Base-by-base conservation (phyloP, 2,113 vertebrate species). In the Ameiurus melas region DNA sequence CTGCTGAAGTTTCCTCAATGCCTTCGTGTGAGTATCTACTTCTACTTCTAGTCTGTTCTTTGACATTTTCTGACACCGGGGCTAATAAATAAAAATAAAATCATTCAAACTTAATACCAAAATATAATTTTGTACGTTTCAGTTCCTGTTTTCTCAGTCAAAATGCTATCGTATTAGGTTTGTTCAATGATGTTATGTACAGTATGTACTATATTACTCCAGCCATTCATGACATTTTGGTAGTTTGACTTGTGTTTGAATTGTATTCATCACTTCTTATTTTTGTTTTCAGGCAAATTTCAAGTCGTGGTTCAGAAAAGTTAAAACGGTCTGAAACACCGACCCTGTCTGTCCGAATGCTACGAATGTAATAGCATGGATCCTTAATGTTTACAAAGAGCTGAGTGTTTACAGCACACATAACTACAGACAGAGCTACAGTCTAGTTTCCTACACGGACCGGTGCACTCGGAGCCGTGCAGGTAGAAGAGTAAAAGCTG, bases 1-100 rank as follows among this genome's bases (percentile, higher is more conserved):
- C 96, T 22, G 96, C 97, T 3, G 96, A 97, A 3, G 95, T 96
- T 84, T 93, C 96, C 3, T 81, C 93, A 85, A 95, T 97, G 96
- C 97, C 97, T 0, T 94, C 95, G 55, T 97, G 97, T 97, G 92
- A 97, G 97, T 96, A 22, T 87, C 39, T 60, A 14, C 78, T 39
- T 43, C 19, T 43, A 3, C 13, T 73, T 36, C 2, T 68, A 13
- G 4, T 68, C 25, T n/a, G 6, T 70, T n/a, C 12, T 64, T 64
- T 64, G 25, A 9, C 22, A 9, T 7, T 62, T 62, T 25, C 19
- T 62, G 60, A 64, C 3, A 64, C 25, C 3, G 57, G 4, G 19
- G 57, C 17, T 64, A 64, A n/a, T 13, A 66, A n/a, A n/a, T n/a
- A 22, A 2, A 62, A 8, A 25, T 62, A 62, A 8, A 62, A 22